Percentiles rank a stretch among this genome's conserved stretches.
phyloP scores from a whole-genome alignment of 1,140 invertebrate species.

The Drosophila sp. region DNA sequence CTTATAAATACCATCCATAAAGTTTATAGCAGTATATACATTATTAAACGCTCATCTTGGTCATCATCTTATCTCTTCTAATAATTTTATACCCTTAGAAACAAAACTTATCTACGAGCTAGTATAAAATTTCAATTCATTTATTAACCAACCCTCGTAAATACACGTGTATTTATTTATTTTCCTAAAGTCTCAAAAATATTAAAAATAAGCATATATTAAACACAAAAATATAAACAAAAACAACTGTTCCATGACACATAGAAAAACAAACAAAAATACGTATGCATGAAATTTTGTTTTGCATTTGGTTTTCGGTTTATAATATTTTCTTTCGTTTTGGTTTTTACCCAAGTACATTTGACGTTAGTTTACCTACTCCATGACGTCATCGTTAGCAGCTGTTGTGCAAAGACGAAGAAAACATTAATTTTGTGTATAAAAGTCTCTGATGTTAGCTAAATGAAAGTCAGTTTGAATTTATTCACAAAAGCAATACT shows the following conservation, averaged over 20 bases:
- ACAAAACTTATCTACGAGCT: too few species aligned
- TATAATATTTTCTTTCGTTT: not conserved
- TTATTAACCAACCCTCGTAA: too few species aligned
- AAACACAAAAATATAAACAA: not conserved
- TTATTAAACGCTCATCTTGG: too few species aligned
- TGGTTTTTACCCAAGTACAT: conserved; percentile 1
- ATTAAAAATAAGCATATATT: not conserved
- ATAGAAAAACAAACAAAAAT: not conserved
- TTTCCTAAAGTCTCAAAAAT: not conserved
- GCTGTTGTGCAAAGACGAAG: not conserved
- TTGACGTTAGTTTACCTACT: conserved; percentile 1
- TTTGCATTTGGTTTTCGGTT: not conserved
- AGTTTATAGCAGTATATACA: too few species aligned
- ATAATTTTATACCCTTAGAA: too few species aligned
- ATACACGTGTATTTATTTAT: not conserved
- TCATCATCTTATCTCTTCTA: too few species aligned
- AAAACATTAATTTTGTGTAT: not conserved
- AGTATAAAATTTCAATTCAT: too few species aligned
- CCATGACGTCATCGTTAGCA: conserved; percentile 4
- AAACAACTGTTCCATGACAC: conserved; percentile 1
- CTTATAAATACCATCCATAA: too few species aligned
- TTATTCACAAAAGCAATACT: not conserved
- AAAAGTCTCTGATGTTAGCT: not conserved
- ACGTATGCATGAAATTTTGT: not conserved
- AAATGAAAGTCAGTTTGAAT: conserved; percentile 3